phyloP scores from a whole-genome alignment of 2,888 invertebrate species.

The Melanchra persicariae region DNA sequence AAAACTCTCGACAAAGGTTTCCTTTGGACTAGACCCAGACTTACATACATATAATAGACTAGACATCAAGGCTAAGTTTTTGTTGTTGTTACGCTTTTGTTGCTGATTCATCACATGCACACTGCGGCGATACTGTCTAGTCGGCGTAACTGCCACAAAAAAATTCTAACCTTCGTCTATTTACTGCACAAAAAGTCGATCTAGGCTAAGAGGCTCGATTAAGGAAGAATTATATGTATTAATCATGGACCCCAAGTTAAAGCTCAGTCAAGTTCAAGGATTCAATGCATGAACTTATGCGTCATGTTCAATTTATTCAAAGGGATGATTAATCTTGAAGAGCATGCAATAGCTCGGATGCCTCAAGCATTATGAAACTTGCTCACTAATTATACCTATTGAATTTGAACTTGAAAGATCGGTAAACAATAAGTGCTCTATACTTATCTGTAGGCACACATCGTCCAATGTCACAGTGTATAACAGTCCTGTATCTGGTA shows the following conservation, averaged over 20 bases:
- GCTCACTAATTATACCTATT: conserved; percentile 31
- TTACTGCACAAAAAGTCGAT: conserved; percentile 35
- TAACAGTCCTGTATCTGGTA: conserved; percentile 37
- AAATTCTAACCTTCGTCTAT: conserved; percentile 30
- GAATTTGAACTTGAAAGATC: conserved; percentile 54
- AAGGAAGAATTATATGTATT: conserved; percentile 25
- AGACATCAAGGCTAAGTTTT: conserved; percentile 42
- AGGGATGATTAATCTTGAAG: conserved; percentile 19
- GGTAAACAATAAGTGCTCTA: conserved; percentile 33
- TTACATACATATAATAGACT: background rate
- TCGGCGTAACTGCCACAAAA: conserved; percentile 20
- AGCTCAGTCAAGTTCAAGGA: conserved; percentile 32
- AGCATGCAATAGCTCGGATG: background rate
- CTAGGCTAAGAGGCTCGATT: conserved; percentile 33
- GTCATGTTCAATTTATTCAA: conserved; percentile 23
- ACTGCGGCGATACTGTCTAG: conserved; percentile 10
- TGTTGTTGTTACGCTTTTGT: conserved; percentile 18
- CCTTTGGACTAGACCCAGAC: conserved; percentile 1
- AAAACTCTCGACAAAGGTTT: conserved; percentile 12
- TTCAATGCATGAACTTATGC: conserved; percentile 10
- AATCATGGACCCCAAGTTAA: conserved; percentile 3
- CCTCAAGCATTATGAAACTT: conserved; percentile 21
- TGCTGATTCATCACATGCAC: conserved; percentile 23
- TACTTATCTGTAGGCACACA: conserved; percentile 25
- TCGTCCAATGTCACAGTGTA: conserved; percentile 43